Percentiles rank a stretch among this genome's conserved stretches.
Conservation (phyloP, 2,113 vertebrate genomes). For the Isurus oxyrinchus region DNA sequence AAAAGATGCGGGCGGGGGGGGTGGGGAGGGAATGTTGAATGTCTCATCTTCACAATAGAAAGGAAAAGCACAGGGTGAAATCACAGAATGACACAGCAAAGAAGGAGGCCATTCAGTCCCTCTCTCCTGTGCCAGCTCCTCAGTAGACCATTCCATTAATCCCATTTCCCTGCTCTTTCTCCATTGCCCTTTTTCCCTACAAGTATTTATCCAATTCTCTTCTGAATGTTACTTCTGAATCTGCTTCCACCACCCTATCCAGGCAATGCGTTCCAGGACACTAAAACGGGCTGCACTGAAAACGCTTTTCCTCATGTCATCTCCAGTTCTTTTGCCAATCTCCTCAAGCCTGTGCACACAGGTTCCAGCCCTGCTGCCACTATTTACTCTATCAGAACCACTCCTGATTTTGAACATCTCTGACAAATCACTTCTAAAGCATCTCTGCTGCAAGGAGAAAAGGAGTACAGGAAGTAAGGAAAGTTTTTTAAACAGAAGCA, state of each 20-base stretch:
- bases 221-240: background rate
- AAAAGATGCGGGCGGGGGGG: background rate
- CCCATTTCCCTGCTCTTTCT: background rate
- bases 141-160: too few relatives aligned
- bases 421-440: background rate
- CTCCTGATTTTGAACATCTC: background rate
- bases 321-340: too few relatives aligned
- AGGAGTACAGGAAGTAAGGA: too few relatives aligned
- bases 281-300: background rate
- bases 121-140: background rate
- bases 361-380: background rate
- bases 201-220: background rate
- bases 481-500: too few relatives aligned
- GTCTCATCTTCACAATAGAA: background rate
- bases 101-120: background rate
- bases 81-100: too few relatives aligned
- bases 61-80: background rate
- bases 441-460: background rate
- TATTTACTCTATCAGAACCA: background rate
- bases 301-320: too few relatives aligned
- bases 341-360: too few relatives aligned
- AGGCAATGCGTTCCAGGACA: background rate
- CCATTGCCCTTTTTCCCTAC: background rate
- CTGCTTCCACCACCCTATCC: background rate
- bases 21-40: background rate